Conservation (phyloP, 2,113 vertebrate genomes). For the Tupaia tana region DNA sequence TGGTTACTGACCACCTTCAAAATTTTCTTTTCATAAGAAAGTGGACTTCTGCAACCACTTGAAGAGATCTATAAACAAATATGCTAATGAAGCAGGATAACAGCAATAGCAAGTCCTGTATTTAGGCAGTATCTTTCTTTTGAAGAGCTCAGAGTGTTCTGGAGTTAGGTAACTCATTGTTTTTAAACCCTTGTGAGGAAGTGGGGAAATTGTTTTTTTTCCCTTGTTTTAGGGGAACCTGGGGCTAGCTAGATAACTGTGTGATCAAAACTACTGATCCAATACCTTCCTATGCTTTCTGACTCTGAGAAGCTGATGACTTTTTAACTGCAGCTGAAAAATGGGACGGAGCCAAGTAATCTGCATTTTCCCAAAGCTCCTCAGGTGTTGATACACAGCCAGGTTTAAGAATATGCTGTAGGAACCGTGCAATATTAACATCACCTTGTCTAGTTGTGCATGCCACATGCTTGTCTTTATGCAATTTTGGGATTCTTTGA, state of each 20-base stretch:
- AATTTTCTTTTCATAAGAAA: neutral
- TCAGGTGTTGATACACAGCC: neutral
- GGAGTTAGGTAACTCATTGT: neutral
- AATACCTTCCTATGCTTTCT: neutral
- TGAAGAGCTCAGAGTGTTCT: neutral
- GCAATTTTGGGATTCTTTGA: neutral
- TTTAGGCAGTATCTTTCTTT: neutral
- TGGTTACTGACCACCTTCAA: neutral
- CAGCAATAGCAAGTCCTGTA: neutral
- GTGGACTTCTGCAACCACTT: neutral
- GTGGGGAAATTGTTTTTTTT: neutral
- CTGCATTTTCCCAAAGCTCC: neutral
- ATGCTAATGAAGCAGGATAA: neutral
- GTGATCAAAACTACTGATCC: neutral
- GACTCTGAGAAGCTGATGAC: neutral
- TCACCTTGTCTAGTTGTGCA: neutral
- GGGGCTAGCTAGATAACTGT: neutral
- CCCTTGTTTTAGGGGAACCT: neutral
- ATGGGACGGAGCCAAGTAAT: neutral
- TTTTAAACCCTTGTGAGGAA: neutral
- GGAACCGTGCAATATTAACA: neutral
- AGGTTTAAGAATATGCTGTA: neutral
- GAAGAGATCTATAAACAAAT: neutral
- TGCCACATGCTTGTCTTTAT: neutral
- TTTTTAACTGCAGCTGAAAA: neutral